phyloP scores from a whole-genome alignment of 2,888 invertebrate genomes.

The Acholoe squamosa region DNA sequence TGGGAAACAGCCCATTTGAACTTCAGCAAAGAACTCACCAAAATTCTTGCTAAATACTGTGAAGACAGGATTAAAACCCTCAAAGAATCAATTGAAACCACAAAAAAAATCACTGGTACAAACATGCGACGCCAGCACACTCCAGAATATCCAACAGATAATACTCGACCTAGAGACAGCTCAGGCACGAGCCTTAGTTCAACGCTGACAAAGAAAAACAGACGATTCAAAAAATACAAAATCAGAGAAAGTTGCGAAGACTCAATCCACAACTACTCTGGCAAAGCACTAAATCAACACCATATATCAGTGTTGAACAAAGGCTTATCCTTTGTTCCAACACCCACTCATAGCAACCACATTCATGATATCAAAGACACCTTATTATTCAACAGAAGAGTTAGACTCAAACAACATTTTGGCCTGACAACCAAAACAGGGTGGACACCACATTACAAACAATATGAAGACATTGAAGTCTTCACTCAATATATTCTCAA shows the following conservation, averaged over 20 bases:
- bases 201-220: background rate
- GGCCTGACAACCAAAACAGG: background rate
- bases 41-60: background rate
- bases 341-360: background rate
- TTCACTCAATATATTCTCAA: no score
- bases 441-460: background rate
- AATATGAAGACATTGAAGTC: background rate
- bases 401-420: constrained; percentile 13
- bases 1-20: no score
- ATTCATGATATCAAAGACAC: background rate
- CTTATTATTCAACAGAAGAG: constrained; percentile 53
- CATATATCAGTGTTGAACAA: no score
- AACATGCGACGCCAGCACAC: background rate
- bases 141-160: background rate
- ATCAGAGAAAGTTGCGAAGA: background rate
- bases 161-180: background rate
- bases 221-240: no score
- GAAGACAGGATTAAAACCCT: background rate
- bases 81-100: background rate
- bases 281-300: no score
- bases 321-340: no score
- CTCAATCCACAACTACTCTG: background rate
- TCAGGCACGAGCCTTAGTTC: background rate
- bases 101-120: background rate
- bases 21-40: no score